Evolutionary conservation across 1,140 invertebrate species (phyloP).

Genomic region (Lethrus apterus): DNA sequence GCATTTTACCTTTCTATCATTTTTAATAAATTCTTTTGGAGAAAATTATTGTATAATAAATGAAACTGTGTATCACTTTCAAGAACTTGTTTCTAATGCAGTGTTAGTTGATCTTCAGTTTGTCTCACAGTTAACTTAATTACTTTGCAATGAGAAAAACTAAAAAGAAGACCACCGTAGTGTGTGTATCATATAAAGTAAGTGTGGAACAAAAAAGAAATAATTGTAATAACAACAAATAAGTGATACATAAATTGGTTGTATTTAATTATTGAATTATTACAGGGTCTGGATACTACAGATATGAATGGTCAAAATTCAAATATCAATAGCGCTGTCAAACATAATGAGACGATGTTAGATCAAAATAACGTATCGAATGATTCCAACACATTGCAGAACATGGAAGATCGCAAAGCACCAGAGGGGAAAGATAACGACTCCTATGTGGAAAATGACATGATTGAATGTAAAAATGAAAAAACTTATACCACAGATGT

Average conservation of each 20-base stretch:
- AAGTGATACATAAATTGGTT: no score
- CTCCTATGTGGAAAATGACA: conserved; percentile 45
- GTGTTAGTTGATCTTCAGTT: no score
- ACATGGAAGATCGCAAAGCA: conserved; percentile 53
- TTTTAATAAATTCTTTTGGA: conserved; percentile 28
- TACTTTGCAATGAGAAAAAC: conserved; percentile 1
- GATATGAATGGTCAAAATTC: conserved; percentile 8
- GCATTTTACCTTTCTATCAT: conserved; percentile 13
- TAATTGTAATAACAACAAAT: no score
- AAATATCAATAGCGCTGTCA: no score
- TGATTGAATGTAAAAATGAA: conserved; percentile 74
- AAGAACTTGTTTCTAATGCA: no score
- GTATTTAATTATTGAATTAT: no score
- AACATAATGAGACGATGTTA: no score
- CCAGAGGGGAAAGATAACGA: conserved; percentile 73
- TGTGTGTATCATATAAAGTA: conserved; percentile 38
- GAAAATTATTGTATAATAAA: conserved; percentile 23
- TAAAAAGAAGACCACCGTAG: conserved; percentile 24
- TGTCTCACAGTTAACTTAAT: no score
- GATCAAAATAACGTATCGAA: no score
- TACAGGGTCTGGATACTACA: conserved; percentile 21
- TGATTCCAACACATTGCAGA: no score
- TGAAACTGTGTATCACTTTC: no score
- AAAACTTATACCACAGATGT: conserved; percentile 67
- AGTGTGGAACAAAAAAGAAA: no score